Evolutionary conservation across 2,797 vertebrate genomes (phyloP).

Genomic region (Crax fasciolata): DNA sequence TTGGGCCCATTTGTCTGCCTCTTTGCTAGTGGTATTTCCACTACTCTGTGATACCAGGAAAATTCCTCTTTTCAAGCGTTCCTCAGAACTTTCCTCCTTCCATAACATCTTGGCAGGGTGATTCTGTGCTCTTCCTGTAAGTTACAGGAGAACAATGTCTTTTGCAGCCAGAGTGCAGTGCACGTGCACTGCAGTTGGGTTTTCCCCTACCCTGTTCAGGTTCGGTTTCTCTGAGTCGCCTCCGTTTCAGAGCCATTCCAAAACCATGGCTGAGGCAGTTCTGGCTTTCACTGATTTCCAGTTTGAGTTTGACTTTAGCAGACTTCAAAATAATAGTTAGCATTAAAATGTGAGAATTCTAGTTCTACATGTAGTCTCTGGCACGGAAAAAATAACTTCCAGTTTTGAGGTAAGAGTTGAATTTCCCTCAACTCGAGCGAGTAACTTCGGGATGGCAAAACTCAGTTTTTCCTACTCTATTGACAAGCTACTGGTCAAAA

Average conservation of each 20-base stretch:
- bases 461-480: rapidly evolving
- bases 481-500: rapidly evolving
- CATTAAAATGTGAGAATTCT: not conserved
- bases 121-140: rapidly evolving
- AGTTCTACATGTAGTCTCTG: not conserved
- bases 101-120: rapidly evolving
- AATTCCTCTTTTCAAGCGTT: not conserved
- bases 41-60: not conserved
- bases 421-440: not conserved
- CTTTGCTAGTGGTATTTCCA: not conserved
- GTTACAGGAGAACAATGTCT: rapidly evolving
- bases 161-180: not conserved
- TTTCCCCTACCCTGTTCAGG: rapidly evolving
- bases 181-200: rapidly evolving
- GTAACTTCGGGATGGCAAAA: not conserved
- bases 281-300: not conserved
- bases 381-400: not conserved
- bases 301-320: not conserved
- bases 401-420: not conserved
- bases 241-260: not conserved
- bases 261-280: not conserved
- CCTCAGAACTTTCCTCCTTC: not conserved
- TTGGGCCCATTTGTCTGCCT: not conserved
- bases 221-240: not conserved
- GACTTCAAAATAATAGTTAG: not conserved